Evolutionary conservation across 2,888 invertebrate genomes (phyloP).

Genomic region (Sphaerophoria rueppellii): DNA sequence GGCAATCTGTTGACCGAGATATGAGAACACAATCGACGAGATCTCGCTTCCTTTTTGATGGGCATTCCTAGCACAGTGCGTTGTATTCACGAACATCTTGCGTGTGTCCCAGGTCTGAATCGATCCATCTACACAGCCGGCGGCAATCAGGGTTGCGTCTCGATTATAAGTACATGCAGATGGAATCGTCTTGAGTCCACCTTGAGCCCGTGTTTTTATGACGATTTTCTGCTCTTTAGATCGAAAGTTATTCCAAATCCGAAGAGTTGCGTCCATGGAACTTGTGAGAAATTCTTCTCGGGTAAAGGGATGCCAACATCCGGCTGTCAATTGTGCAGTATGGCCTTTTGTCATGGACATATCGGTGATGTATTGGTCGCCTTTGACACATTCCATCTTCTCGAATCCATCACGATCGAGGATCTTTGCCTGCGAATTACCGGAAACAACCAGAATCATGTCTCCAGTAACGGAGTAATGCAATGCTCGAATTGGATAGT

Average conservation of each 20-base stretch:
- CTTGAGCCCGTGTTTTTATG: conserved; percentile 93
- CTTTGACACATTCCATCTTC: conserved; percentile 95
- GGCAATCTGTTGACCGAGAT: conserved; percentile 86
- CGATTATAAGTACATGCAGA: conserved; percentile 92
- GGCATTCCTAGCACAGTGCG: conserved; percentile 89
- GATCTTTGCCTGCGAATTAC: conserved; percentile 96
- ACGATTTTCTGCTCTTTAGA: conserved; percentile 90
- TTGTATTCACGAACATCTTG: conserved; percentile 94
- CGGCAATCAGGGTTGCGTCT: conserved; percentile 94
- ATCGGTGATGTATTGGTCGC: conserved; percentile 97
- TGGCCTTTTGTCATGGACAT: conserved; percentile 97
- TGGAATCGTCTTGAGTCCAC: conserved; percentile 93
- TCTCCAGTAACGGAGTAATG: conserved; percentile 98
- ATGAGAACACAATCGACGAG: conserved; percentile 93
- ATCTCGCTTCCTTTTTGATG: conserved; percentile 92
- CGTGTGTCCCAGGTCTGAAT: conserved; percentile 97
- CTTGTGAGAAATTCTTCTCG: conserved; percentile 97
- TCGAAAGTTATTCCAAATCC: conserved; percentile 94
- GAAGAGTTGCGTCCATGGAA: conserved; percentile 95
- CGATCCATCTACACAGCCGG: conserved; percentile 95
- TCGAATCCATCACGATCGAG: conserved; percentile 97
- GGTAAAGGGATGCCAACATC: conserved; percentile 96
- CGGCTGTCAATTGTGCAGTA: conserved; percentile 93
- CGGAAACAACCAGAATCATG: conserved; percentile 94
- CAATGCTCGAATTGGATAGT: conserved; percentile 92